These are phyloP conservation scores for Syrrhaptes paradoxus DNA, from an alignment of 2,113 vertebrate genomes.

Conservation along the genomic window DNA sequence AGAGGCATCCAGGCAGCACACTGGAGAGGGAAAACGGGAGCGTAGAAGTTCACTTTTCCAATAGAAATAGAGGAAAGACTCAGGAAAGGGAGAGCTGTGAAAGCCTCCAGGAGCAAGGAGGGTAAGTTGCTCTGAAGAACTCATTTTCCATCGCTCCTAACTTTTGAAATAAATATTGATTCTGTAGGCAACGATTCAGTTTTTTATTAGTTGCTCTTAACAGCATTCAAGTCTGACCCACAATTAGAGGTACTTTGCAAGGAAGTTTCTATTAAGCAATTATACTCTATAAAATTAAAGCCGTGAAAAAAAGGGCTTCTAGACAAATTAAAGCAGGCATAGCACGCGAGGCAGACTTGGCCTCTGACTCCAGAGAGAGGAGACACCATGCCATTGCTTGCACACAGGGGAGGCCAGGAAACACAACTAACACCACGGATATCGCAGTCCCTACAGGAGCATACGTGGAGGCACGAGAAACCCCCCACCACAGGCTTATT, in stretches of 20 bases:
- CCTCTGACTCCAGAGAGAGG: neutral
- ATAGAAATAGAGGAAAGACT: neutral
- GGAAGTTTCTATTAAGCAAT: neutral
- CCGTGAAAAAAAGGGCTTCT: neutral
- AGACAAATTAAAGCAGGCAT: neutral
- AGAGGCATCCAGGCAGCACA: neutral
- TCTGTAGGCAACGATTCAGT: neutral
- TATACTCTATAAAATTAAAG: neutral
- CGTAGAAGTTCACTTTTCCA: neutral
- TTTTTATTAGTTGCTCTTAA: neutral
- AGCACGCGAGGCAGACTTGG: neutral
- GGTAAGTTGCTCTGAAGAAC: neutral
- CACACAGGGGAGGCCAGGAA: neutral
- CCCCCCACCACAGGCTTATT: neutral
- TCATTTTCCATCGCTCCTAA: neutral
- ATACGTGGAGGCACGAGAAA: neutral
- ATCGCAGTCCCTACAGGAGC: neutral
- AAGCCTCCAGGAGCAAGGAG: neutral
- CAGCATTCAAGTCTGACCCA: neutral
- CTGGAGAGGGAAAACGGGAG: fast-evolving
- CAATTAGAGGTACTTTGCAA: neutral
- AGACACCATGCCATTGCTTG: fast-evolving
- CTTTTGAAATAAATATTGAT: neutral
- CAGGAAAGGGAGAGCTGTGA: neutral
- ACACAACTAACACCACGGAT: neutral